A percentile compares a stretch with the other conserved stretches of the same genome.
Evolutionary conservation across 2,797 vertebrate species (phyloP).

Genomic region (Enteromius viviparus): DNA sequence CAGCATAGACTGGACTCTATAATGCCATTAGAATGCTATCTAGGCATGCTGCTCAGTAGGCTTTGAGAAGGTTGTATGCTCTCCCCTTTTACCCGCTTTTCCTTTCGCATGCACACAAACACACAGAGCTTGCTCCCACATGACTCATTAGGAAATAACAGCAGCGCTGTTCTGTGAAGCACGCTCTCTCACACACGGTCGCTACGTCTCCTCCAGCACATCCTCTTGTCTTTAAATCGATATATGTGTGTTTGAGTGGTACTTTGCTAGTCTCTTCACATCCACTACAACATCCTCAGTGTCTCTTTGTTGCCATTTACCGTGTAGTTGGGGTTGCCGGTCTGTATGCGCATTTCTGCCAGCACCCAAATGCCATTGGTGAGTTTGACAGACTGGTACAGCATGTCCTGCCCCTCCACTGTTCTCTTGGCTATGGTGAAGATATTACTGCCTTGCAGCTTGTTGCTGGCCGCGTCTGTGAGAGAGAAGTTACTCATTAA

Average conservation of each 20-base stretch:
- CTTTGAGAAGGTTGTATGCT: neutral
- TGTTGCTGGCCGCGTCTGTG: constrained; percentile 86
- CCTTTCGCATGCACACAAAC: constrained; percentile 22
- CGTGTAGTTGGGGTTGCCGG: constrained; percentile 85
- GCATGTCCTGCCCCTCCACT: constrained; percentile 95
- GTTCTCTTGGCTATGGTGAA: constrained; percentile 96
- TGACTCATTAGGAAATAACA: constrained; percentile 26
- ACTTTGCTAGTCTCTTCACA: constrained; percentile 19
- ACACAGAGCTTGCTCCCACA: neutral
- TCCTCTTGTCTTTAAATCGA: constrained; percentile 29
- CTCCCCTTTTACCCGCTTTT: constrained; percentile 25
- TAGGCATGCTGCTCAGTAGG: neutral
- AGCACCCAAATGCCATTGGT: constrained; percentile 95
- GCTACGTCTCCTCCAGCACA: neutral
- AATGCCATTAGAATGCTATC: neutral
- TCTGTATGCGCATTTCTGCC: constrained; percentile 89
- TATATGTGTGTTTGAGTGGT: neutral
- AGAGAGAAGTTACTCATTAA: constrained; percentile 29
- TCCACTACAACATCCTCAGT: neutral
- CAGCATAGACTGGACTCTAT: neutral
- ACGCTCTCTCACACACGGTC: neutral
- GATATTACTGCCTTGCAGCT: constrained; percentile 92
- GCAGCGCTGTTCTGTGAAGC: neutral
- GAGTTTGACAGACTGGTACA: constrained; percentile 96
- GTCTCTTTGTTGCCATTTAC: constrained; percentile 67